Percentiles rank a stretch among this genome's conserved stretches.
Evolutionary conservation across 2,888 invertebrate species (phyloP).

Genomic region (Tortrix viridana): DNA sequence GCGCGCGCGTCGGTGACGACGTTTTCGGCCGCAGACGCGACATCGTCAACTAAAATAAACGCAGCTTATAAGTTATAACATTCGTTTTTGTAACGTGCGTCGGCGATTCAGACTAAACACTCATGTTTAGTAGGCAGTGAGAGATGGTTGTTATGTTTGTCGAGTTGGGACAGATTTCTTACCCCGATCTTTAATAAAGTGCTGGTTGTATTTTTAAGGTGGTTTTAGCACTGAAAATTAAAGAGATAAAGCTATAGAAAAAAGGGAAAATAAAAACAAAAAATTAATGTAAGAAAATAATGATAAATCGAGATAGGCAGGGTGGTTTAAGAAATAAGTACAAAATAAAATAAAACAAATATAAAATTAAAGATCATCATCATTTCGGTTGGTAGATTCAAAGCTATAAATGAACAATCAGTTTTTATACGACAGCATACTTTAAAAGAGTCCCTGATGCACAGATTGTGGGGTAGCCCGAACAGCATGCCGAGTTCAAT

Average conservation of each 20-base stretch:
- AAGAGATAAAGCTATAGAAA: slow-evolving; percentile 52
- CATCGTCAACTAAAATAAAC: slow-evolving; percentile 67
- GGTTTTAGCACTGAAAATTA: slow-evolving; percentile 78
- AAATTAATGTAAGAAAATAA: slow-evolving; percentile 11
- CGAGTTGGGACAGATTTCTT: slow-evolving; percentile 60
- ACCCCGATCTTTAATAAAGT: slow-evolving; percentile 62
- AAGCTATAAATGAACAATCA: too few species aligned
- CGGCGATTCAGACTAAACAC: not conserved
- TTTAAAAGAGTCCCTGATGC: too few species aligned
- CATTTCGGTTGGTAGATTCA: too few species aligned
- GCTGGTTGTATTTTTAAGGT: slow-evolving; percentile 64
- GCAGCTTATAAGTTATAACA: not conserved
- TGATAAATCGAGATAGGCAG: too few species aligned
- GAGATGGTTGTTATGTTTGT: slow-evolving; percentile 44
- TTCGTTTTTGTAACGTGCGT: not conserved
- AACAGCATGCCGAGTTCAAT: too few species aligned
- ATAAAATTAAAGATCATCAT: too few species aligned
- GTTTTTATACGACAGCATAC: too few species aligned
- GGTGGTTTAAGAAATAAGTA: too few species aligned
- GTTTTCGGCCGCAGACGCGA: slow-evolving; percentile 73
- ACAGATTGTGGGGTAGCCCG: too few species aligned
- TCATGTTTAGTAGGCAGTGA: slow-evolving; percentile 29
- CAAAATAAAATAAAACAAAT: too few species aligned
- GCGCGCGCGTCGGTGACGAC: slow-evolving; percentile 64
- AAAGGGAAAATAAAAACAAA: slow-evolving; percentile 40